Percentiles rank a stretch among this genome's conserved stretches.
Evolutionary conservation across 2,888 invertebrate species (phyloP).

Genomic region (Drosophila bunnanda): DNA sequence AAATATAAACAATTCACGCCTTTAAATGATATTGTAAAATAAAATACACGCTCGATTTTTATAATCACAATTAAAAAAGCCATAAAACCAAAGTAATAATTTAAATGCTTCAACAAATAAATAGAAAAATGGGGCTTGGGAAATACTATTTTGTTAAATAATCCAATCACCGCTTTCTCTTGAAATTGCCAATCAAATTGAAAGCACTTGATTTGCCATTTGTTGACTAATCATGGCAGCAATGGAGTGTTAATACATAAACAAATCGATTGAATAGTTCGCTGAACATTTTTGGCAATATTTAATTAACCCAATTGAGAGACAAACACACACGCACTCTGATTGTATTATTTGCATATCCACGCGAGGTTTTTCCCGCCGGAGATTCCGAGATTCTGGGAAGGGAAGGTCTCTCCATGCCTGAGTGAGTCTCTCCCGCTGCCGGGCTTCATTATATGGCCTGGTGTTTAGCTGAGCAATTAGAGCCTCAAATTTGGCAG

Average conservation of each 20-base stretch:
- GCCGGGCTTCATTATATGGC: conserved; percentile 15
- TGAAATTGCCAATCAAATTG: conserved; percentile 10
- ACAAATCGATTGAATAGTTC: conserved; percentile 29
- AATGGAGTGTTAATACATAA: conserved; percentile 31
- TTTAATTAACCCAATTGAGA: conserved; percentile 62
- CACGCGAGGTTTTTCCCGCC: conserved; percentile 18
- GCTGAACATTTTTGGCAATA: conserved; percentile 36
- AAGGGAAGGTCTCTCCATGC: conserved; percentile 46
- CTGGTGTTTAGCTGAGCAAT: conserved; percentile 55
- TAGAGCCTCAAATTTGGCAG: conserved; percentile 63
- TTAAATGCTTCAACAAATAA: background rate
- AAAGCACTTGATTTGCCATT: conserved; percentile 17
- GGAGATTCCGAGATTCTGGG: conserved; percentile 19
- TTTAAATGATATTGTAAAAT: conserved; percentile 1
- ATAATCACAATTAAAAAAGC: background rate
- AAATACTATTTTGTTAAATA: background rate
- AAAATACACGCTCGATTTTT: background rate
- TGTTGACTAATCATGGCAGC: conserved; percentile 11
- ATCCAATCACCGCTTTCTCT: conserved; percentile 12
- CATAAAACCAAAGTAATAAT: background rate
- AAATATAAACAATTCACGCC: conserved; percentile 6
- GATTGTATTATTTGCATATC: conserved; percentile 24
- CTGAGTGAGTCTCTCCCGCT: conserved; percentile 37
- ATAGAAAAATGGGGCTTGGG: background rate
- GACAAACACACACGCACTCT: conserved; percentile 1